Base-by-base conservation (phyloP, 2,888 invertebrate species). In the Drosophila buzzatii region DNA sequence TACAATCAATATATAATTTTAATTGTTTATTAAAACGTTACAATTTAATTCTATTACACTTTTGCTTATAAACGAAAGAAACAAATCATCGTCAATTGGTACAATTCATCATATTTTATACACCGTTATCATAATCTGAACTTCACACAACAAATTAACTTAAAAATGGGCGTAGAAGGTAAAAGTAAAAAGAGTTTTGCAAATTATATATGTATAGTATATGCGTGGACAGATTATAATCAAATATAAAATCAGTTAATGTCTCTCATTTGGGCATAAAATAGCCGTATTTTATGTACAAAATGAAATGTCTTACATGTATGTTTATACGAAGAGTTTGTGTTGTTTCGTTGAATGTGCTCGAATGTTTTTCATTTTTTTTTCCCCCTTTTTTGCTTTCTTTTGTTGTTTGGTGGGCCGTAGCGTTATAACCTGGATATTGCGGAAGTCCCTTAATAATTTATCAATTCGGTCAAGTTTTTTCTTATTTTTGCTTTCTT, bases 61-160 rank as follows among this genome's bases (percentile, higher is more conserved):
- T 86, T 87, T 90, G 82, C 90, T 86, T 90, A 90, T 86, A 90
- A 90, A 87, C 84, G 90, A 87, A 90, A 89, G 89, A 87, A 87
- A 87, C 86, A 87, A 89, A 90, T 86, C 81, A 83, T 87, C 84
- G 90, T 87, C 90, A 87, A 89, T 86, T 86, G 90, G 76, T 87
- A 87, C 86, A 85, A 74, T 82, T 80, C 79, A 81, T 90, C 78
- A 86, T 90, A 85, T 88, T 90, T 90, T 90, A 88, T 90, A 83
- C 89, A 83, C 73, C 71, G 61, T 67, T 81, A 79, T 84, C 70
- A 72, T 82, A 61, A 73, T 82, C 75, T 75, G 80, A 85, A 85
- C 79, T 72, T 89, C 82, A 75, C 85, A 89, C 77, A 47, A 49
- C 23, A 69, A 70, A 70, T 61, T 70, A 89, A 87, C 85, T 82